Conservation (phyloP, 1,140 invertebrate species). For the Dendrolimus punctatus region DNA sequence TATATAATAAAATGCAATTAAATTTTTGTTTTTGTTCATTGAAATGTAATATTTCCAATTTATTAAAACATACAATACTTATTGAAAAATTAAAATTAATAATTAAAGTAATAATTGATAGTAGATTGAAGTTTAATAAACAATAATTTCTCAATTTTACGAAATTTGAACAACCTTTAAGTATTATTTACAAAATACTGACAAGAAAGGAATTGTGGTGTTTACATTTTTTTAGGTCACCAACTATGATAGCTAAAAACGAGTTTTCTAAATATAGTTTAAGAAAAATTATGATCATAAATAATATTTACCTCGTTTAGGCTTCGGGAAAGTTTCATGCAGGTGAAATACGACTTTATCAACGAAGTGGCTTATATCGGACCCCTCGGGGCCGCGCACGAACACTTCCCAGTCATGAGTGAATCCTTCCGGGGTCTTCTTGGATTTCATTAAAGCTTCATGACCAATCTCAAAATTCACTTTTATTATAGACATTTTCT, state of each 20-base stretch:
- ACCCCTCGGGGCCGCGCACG: conserved; percentile 88
- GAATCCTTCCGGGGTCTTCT: conserved; percentile 88
- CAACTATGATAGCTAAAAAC: not conserved
- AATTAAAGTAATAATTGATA: too few relatives aligned
- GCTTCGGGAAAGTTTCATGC: conserved; percentile 93
- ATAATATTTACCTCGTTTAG: conserved; percentile 81
- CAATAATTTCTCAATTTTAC: too few relatives aligned
- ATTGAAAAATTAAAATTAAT: too few relatives aligned
- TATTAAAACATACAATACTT: too few relatives aligned
- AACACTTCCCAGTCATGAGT: conserved; percentile 99
- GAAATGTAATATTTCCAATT: too few relatives aligned
- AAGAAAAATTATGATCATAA: conserved; percentile 12
- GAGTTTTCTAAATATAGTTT: conserved; percentile 6
- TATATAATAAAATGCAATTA: too few relatives aligned
- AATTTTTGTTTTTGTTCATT: too few relatives aligned
- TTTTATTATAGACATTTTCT: conserved; percentile 79
- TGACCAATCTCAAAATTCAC: conserved; percentile 95
- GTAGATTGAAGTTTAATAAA: too few relatives aligned
- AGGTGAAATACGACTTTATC: conserved; percentile 96
- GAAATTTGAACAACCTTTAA: too few relatives aligned
- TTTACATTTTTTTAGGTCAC: too few relatives aligned
- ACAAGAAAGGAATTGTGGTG: not conserved
- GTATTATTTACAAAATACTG: conserved; percentile 9
- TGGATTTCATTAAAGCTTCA: conserved; percentile 83
- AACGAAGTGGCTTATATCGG: conserved; percentile 91